phyloP scores from a whole-genome alignment of 2,888 invertebrate species.

The Drosophila mercatorum region DNA sequence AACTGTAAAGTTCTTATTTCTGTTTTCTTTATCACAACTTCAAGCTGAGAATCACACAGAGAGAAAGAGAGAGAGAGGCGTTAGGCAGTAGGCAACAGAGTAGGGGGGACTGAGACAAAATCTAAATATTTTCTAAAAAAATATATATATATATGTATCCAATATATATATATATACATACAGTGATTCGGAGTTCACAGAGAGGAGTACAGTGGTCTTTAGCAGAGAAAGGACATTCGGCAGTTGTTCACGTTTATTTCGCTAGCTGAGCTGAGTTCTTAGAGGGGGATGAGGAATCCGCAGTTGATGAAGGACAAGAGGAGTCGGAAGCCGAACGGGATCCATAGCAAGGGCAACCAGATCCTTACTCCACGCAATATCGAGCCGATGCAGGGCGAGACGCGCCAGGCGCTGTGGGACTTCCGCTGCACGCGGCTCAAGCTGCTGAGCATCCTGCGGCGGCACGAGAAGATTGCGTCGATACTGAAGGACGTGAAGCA shows the following conservation, averaged over 20 bases:
- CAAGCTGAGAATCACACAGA: background rate
- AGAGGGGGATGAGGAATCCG: conserved; percentile 2
- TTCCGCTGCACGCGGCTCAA: conserved; percentile 7
- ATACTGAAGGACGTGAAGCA: conserved; percentile 12
- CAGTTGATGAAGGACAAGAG: conserved; percentile 4
- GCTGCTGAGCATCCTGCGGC: conserved; percentile 9
- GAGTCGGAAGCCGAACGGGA: background rate
- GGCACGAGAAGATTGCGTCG: conserved; percentile 14
- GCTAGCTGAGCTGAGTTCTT: background rate
- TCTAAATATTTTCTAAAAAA: conserved; percentile 2
- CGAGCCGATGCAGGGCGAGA: background rate
- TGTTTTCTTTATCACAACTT: background rate
- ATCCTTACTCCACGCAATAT: background rate
- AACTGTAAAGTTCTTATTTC: background rate
- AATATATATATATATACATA: background rate
- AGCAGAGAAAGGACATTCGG: background rate
- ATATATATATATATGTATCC: no score
- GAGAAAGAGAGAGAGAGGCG: background rate
- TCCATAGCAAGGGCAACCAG: background rate
- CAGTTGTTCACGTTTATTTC: background rate
- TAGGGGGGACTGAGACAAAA: conserved; percentile 5
- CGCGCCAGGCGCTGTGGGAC: background rate
- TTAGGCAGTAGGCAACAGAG: conserved; percentile 6
- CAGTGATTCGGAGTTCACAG: background rate
- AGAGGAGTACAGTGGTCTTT: background rate